Base-by-base conservation (phyloP, 2,797 vertebrate species). In the Epinephelus coioides region DNA sequence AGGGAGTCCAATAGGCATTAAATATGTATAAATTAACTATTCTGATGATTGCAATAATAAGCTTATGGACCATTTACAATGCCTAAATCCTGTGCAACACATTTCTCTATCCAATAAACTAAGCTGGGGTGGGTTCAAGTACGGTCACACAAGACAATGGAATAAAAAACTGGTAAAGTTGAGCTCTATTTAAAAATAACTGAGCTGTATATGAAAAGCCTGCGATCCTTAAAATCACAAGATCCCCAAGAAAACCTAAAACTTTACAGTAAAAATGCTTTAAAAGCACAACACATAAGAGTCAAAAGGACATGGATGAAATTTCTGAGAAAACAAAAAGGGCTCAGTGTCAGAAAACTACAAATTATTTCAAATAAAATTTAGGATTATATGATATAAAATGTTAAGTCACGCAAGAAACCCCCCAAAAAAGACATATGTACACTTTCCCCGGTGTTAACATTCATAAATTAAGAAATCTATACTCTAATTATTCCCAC, bases 11-110 rank as follows among this genome's bases (percentile, higher is more conserved):
- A 74, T 14, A 50, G 12, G 8, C 1, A 56, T 84, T 85, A 81
- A 91, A 84, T 89, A 79, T 18, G 4, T 67, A 85, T 80, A 90
- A 85, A 84, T 84, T 30, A 81, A 73, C 44, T n/a, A 56, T 14
- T 78, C n/a, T 43, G 15, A 46, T 79, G 57, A 82, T 15, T 65
- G 46, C 53, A 44, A 44, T 47, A 50, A 55, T 47, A 50, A 55
- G 62, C 67, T 59, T 56, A 46, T 47, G 73, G 76, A 66, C 44
- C 51, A 65, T 66, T 80, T 64, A 51, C 0, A 73, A 79, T 9
- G 25, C 5, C 65, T 38, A 55, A 61, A 85, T 55, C 19, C 17
- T 81, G 76, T 85, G 82, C 84, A 87, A 87, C 73, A 69, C 12
- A 70, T 51, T 23, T 21, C 11, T 70, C 17, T 65, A 30, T 15